Conservation (phyloP, 2,888 invertebrate genomes). For the Amorpha juglandis region DNA sequence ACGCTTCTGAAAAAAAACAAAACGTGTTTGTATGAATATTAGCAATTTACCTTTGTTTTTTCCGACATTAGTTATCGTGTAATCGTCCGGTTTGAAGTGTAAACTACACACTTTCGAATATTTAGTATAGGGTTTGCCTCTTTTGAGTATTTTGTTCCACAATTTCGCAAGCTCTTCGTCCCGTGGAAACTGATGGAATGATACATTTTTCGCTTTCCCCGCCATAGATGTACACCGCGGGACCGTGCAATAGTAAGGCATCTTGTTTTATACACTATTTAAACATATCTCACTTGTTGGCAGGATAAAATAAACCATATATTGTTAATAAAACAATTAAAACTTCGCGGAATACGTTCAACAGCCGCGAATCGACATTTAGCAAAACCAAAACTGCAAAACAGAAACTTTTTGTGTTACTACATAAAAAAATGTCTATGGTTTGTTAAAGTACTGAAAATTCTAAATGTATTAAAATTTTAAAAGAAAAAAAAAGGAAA, state of each 20-base stretch:
- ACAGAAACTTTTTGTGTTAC: constrained; percentile 36
- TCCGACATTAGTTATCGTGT: constrained; percentile 73
- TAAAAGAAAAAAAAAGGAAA: no score
- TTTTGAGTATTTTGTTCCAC: constrained; percentile 76
- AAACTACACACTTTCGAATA: constrained; percentile 82
- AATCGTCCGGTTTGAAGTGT: constrained; percentile 76
- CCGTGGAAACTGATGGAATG: constrained; percentile 78
- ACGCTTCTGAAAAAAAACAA: constrained; percentile 30
- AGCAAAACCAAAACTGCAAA: constrained; percentile 52
- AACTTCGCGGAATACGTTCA: constrained; percentile 74
- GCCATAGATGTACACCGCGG: constrained; percentile 81
- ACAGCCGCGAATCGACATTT: constrained; percentile 69
- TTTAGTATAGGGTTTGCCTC: constrained; percentile 80
- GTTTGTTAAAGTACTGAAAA: constrained; percentile 23
- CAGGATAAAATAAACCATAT: constrained; percentile 25
- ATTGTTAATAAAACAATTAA: constrained; percentile 68
- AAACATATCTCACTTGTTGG: constrained; percentile 53
- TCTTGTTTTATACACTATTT: constrained; percentile 58
- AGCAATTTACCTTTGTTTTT: constrained; percentile 73
- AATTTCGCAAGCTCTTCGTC: constrained; percentile 72
- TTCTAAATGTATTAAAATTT: no score
- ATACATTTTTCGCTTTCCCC: constrained; percentile 79
- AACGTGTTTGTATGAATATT: constrained; percentile 37
- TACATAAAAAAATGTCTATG: constrained; percentile 41
- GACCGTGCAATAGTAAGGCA: constrained; percentile 82